phyloP scores from a whole-genome alignment of 1,140 invertebrate genomes.

The Scaptomyza hsui region DNA sequence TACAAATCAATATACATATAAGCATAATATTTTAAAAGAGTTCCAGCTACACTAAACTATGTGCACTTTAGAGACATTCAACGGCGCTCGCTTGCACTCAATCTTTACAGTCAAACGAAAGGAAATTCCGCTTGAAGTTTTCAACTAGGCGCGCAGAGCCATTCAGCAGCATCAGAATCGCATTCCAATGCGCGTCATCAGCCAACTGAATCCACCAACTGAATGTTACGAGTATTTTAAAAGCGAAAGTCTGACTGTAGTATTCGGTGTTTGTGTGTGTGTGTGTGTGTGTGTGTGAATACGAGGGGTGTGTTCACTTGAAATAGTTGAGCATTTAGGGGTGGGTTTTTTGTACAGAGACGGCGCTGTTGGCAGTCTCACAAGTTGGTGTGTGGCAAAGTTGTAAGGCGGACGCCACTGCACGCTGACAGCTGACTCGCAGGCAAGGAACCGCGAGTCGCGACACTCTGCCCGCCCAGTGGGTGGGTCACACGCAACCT shows the following conservation, averaged over 20 bases:
- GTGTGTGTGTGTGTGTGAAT: conserved; percentile 17
- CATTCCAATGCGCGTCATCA: conserved; percentile 55
- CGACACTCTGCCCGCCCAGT: conserved; percentile 39
- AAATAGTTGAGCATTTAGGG: conserved; percentile 51
- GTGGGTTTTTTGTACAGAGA: conserved; percentile 56
- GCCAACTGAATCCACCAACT: conserved; percentile 30
- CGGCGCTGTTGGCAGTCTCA: background rate
- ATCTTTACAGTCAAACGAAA: conserved; percentile 68
- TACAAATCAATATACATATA: no score
- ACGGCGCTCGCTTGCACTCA: conserved; percentile 19
- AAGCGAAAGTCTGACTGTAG: conserved; percentile 57
- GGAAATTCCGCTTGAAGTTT: conserved; percentile 79
- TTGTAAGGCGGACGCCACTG: conserved; percentile 50
- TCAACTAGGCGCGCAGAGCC: conserved; percentile 58
- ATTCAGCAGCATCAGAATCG: background rate
- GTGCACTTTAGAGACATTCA: no score
- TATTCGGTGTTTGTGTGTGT: conserved; percentile 1
- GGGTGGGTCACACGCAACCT: conserved; percentile 46
- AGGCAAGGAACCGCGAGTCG: conserved; percentile 27
- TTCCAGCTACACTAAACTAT: no score
- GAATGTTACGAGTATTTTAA: conserved; percentile 20
- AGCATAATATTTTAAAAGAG: no score
- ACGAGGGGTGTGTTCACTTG: conserved; percentile 68
- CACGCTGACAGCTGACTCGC: conserved; percentile 45
- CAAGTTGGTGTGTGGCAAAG: background rate